Conservation (phyloP, 2,113 vertebrate species). For the Malurus alboscapulatus region DNA sequence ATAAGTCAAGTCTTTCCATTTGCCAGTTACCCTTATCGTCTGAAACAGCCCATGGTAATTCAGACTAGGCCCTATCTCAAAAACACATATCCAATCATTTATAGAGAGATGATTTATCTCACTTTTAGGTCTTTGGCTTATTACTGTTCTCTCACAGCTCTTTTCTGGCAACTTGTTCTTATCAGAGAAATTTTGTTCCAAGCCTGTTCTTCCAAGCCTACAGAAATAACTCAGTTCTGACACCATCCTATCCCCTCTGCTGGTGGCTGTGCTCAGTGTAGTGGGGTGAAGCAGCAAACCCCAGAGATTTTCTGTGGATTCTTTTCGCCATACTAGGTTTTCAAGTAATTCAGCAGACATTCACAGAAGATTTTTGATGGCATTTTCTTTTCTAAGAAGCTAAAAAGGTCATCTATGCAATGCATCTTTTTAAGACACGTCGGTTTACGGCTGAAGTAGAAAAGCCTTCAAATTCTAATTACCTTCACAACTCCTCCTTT, state of each 20-base stretch:
- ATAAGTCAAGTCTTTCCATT: neutral
- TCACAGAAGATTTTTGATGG: neutral
- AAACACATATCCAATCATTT: neutral
- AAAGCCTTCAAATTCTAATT: neutral
- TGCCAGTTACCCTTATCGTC: neutral
- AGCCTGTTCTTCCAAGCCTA: neutral
- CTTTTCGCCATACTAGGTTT: neutral
- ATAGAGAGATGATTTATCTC: neutral
- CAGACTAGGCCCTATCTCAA: neutral
- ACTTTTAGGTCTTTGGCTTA: neutral
- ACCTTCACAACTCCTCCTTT: neutral
- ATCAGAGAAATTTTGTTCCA: neutral
- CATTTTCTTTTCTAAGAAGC: neutral
- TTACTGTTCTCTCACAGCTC: neutral
- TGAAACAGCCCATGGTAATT: neutral
- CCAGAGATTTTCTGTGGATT: neutral
- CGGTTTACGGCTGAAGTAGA: neutral
- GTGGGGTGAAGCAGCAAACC: neutral
- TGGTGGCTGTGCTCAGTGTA: neutral
- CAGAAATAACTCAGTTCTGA: neutral
- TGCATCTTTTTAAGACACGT: neutral
- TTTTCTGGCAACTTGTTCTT: neutral
- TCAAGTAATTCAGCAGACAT: neutral
- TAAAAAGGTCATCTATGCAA: neutral
- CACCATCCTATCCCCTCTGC: rapidly evolving